Base-by-base conservation (phyloP, 2,888 invertebrate species). In the Beris chalybata region DNA sequence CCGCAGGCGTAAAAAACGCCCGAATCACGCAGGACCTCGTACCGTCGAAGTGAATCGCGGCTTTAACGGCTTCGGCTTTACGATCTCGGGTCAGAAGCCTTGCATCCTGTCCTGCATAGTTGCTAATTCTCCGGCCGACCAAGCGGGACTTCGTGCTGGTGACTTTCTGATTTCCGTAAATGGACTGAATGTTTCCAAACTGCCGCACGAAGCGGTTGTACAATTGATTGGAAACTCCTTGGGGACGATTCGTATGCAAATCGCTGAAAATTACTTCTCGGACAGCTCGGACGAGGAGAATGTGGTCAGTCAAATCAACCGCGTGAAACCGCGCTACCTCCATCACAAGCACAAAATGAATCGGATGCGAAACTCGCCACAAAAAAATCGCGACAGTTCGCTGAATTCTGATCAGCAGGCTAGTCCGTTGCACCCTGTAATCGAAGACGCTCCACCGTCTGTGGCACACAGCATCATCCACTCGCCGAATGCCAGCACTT, bases 61-160 rank as follows among this genome's bases (percentile, higher is more conserved):
- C 4, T 85, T 87, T 68, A 92, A 91, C 74, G 97, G 97, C 7
- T 97, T 95, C 78, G 97, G 97, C n/a, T 97, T 97, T 78, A 97
- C 97, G 29, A 96, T 97, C 76, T 95, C 96, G 2, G 97, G 97
- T 4, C 96, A 97, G 79, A 91, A 95, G 76, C 97, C 97, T 0
- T 97, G 97, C 78, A 92, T 96, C 70, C 85, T 97, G 67, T 95
- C 95, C 61, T 95, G 94, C 74, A 96, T 97, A 73, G 95, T 95
- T 1, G 84, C 87, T 55, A 91, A 91, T 72, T 93, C 92, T 68
- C 95, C 96, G 3, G 97, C 97, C 0, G 95, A 95, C 75, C 85
- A 88, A 69, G 94, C 94, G 32, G 96, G 96, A 0, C 82, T 97
- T 22, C 86, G 94, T 31, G 92, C 95, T 44, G 97, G 97, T 0